Evolutionary conservation across 1,140 invertebrate species (phyloP).

Genomic region (Sinella curviseta): DNA sequence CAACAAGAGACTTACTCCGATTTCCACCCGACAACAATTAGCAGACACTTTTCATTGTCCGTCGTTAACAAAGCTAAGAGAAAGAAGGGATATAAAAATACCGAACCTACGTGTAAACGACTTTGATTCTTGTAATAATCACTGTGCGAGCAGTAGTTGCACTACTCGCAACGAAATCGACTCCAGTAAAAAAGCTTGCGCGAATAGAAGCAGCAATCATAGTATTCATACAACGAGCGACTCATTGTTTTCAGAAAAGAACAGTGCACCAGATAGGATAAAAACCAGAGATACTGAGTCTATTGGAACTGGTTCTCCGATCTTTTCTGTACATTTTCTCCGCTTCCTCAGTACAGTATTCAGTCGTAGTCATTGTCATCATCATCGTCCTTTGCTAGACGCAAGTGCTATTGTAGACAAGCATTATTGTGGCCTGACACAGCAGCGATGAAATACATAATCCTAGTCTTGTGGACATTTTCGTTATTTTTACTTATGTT

Average conservation of each 20-base stretch:
- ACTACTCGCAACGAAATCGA: too few relatives aligned
- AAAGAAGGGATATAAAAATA: neutral
- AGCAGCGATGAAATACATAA: constrained; percentile 49
- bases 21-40: neutral
- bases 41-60: neutral
- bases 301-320: too few relatives aligned
- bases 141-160: too few relatives aligned
- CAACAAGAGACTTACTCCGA: neutral
- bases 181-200: neutral
- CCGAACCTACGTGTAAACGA: too few relatives aligned
- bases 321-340: too few relatives aligned
- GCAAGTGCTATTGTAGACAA: neutral
- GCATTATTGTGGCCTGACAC: neutral
- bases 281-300: too few relatives aligned
- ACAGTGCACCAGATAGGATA: too few relatives aligned
- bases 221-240: neutral
- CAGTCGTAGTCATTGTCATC: neutral
- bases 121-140: too few relatives aligned
- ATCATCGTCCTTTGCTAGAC: neutral
- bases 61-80: neutral
- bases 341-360: neutral
- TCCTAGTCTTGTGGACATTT: constrained; percentile 47
- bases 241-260: neutral
- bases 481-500: constrained; percentile 47
- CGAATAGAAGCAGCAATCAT: neutral